These are phyloP conservation scores for Steinernema hermaphroditum DNA, from an alignment of 2,888 invertebrate species.

Conservation along the genomic window DNA sequence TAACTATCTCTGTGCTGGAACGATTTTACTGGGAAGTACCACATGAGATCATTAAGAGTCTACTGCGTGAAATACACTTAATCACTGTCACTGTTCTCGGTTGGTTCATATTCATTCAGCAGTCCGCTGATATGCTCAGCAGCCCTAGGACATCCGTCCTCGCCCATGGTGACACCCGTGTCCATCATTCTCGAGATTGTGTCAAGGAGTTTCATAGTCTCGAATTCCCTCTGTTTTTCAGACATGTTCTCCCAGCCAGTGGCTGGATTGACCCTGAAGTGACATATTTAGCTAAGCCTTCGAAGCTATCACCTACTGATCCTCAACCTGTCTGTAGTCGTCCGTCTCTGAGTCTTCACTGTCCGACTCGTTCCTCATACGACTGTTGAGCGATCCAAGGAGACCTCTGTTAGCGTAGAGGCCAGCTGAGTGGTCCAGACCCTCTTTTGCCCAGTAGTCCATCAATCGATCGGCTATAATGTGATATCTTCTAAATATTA, in stretches of 20 bases:
- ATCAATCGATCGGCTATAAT: constrained; percentile 81
- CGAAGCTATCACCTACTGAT: constrained; percentile 65
- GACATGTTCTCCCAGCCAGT: constrained; percentile 84
- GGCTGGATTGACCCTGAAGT: constrained; percentile 80
- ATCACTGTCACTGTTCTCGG: constrained; percentile 33
- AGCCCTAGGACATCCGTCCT: constrained; percentile 85
- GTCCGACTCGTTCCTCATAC: constrained; percentile 67
- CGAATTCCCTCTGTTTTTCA: constrained; percentile 90
- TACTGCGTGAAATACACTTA: too few species aligned
- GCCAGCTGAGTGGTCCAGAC: constrained; percentile 97
- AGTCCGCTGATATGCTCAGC: constrained; percentile 85
- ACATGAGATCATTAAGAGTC: too few species aligned
- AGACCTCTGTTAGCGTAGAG: constrained; percentile 89
- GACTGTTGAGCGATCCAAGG: constrained; percentile 73
- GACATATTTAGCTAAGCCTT: neutral
- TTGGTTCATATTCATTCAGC: constrained; percentile 58
- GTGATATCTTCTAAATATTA: too few species aligned
- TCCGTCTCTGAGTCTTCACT: constrained; percentile 92
- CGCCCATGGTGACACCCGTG: constrained; percentile 76
- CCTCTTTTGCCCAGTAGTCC: constrained; percentile 95
- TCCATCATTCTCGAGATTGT: constrained; percentile 80
- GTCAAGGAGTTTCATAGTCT: constrained; percentile 87
- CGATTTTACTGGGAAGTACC: too few species aligned
- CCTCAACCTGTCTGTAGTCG: constrained; percentile 74
- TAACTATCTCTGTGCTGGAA: too few species aligned